phyloP scores from a whole-genome alignment of 2,113 vertebrate species.

The Chaetorhynchus papuensis region DNA sequence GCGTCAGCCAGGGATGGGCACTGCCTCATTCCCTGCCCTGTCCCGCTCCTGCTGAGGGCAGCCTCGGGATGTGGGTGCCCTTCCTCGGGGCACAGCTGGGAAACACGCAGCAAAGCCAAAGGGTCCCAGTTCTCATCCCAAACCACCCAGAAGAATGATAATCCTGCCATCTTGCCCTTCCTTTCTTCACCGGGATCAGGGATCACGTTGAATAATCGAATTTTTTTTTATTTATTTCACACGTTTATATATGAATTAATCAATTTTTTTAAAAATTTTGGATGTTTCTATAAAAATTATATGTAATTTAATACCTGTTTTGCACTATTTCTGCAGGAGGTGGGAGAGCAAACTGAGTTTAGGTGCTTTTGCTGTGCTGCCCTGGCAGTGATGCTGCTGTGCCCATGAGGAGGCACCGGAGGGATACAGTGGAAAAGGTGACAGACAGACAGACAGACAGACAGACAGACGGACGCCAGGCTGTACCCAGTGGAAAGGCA shows the following conservation, averaged over 20 bases:
- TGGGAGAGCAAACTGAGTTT: not conserved
- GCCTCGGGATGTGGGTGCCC: fast-evolving
- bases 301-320: fast-evolving
- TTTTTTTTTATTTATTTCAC: not conserved
- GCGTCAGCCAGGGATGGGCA: not conserved
- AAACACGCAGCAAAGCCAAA: not conserved
- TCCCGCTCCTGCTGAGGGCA: not conserved
- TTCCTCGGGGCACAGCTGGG: fast-evolving
- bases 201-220: fast-evolving
- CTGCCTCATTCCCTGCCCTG: not conserved
- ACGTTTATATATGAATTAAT: too few relatives aligned
- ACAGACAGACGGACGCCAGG: not conserved
- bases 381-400: fast-evolving
- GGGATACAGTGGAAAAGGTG: fast-evolving
- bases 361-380: not conserved
- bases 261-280: not conserved
- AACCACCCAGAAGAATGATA: fast-evolving
- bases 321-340: not conserved
- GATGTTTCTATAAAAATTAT: not conserved
- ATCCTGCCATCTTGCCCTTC: not conserved
- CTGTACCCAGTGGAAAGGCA: not conserved
- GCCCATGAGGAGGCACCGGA: fast-evolving
- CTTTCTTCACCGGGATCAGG: not conserved
- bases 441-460: not conserved
- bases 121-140: not conserved